Conservation (phyloP, 1,140 invertebrate genomes). For the Drosophila parvula region DNA sequence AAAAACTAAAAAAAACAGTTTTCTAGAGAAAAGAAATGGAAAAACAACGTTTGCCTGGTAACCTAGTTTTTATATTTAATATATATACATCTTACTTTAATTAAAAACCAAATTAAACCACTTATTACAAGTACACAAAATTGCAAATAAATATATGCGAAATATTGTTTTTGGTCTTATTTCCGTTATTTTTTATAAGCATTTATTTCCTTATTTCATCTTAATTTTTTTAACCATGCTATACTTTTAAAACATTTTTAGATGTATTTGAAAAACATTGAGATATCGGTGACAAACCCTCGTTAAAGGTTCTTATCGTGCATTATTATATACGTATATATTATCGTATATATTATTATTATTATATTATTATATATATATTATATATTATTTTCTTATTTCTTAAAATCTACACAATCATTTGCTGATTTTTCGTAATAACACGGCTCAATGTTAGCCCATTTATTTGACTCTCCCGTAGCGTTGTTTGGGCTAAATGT, state of each 20-base stretch:
- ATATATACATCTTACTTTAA: not conserved
- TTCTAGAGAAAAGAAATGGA: no score
- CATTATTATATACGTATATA: no score
- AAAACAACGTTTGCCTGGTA: no score
- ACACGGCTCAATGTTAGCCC: constrained; percentile 39
- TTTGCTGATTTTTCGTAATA: constrained; percentile 39
- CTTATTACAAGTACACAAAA: no score
- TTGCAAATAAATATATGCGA: not conserved
- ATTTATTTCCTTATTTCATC: no score
- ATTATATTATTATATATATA: not conserved
- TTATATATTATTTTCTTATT: constrained; percentile 3
- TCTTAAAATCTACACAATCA: constrained; percentile 38
- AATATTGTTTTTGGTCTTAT: not conserved
- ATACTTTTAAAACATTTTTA: no score
- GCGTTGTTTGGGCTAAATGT: constrained; percentile 32
- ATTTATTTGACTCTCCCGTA: constrained; percentile 24
- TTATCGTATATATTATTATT: no score
- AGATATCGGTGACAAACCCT: no score
- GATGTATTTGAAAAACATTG: not conserved
- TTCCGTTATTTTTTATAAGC: no score
- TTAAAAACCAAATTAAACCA: not conserved
- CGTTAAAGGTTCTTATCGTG: no score
- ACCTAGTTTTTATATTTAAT: not conserved
- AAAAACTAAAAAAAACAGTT: no score
- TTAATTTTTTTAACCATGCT: no score